Percentiles rank a stretch among this genome's conserved stretches.
Evolutionary conservation across 2,888 invertebrate species (phyloP).

Genomic region (Platycheirus albimanus): DNA sequence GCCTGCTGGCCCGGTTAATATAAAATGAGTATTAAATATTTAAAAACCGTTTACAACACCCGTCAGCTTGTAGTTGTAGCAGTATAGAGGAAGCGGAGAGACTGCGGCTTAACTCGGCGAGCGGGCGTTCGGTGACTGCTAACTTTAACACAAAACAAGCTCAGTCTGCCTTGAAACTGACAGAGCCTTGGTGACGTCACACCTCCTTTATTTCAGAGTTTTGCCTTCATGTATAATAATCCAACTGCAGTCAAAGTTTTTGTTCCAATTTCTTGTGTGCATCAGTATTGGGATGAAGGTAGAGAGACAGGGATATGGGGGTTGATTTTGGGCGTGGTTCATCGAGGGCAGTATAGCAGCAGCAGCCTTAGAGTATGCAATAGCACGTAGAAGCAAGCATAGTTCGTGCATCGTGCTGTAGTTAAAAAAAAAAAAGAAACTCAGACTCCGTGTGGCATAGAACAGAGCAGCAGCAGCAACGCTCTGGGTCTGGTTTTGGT

Average conservation of each 20-base stretch:
- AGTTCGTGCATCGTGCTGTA: slow-evolving; percentile 44
- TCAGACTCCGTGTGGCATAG: slow-evolving; percentile 51
- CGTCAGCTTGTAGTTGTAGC: slow-evolving; percentile 11
- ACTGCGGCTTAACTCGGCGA: neutral
- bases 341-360: no score
- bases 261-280: slow-evolving; percentile 52
- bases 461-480: slow-evolving; percentile 15
- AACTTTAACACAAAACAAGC: slow-evolving; percentile 12
- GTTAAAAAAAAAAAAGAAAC: slow-evolving; percentile 8
- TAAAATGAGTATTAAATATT: slow-evolving; percentile 65
- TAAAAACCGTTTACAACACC: slow-evolving; percentile 66
- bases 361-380: slow-evolving; percentile 8
- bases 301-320: neutral
- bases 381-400: slow-evolving; percentile 29
- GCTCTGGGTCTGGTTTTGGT: slow-evolving; percentile 37
- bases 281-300: no score
- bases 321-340: slow-evolving; percentile 38
- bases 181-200: slow-evolving; percentile 15
- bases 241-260: slow-evolving; percentile 68
- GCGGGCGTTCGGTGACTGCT: neutral
- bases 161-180: slow-evolving; percentile 37
- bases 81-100: neutral
- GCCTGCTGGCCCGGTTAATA: slow-evolving; percentile 33
- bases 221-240: slow-evolving; percentile 49
- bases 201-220: slow-evolving; percentile 17